phyloP scores from a whole-genome alignment of 2,888 invertebrate species.

The Lacanobia wlatinum region DNA sequence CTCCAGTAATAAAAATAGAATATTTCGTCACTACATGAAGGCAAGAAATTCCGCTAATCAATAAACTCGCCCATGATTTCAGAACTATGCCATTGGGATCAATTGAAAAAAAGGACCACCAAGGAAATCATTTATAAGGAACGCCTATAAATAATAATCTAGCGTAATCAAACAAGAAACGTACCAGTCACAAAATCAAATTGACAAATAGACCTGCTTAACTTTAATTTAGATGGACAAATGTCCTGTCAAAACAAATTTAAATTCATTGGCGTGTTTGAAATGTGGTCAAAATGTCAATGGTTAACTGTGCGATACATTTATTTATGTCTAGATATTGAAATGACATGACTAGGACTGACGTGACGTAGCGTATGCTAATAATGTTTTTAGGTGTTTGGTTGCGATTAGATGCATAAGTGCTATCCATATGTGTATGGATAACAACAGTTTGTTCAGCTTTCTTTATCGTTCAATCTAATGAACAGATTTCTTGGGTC shows the following conservation, averaged over 20 bases:
- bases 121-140: constrained; percentile 8
- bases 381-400: constrained; percentile 44
- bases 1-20: neutral
- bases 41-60: neutral
- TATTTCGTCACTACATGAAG: neutral
- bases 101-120: constrained; percentile 8
- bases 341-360: neutral
- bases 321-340: constrained; percentile 13
- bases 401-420: constrained; percentile 78
- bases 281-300: constrained; percentile 41
- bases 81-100: neutral
- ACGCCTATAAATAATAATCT: constrained; percentile 50
- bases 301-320: constrained; percentile 29
- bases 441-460: constrained; percentile 65
- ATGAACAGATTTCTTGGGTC: constrained; percentile 62
- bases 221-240: constrained; percentile 42
- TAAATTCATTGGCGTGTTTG: constrained; percentile 39
- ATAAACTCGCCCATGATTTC: neutral
- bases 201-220: constrained; percentile 51
- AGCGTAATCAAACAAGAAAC: constrained; percentile 20
- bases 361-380: constrained; percentile 51
- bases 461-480: constrained; percentile 69
- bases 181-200: constrained; percentile 40
- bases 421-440: constrained; percentile 65
- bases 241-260: constrained; percentile 55